These are phyloP conservation scores for Camponotus pennsylvanicus DNA, from an alignment of 1,140 invertebrate genomes.

Conservation along the genomic window DNA sequence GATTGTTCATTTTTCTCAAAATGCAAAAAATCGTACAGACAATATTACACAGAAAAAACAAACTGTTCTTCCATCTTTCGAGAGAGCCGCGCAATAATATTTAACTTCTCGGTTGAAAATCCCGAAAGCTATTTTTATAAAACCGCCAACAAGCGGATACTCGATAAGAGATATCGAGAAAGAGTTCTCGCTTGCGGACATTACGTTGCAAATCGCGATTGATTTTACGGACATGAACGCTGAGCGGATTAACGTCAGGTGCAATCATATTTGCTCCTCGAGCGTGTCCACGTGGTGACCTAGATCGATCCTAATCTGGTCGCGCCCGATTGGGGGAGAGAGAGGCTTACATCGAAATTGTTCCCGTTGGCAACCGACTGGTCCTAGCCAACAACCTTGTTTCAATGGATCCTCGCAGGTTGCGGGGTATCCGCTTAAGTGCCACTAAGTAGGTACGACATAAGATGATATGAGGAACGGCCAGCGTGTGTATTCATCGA, in stretches of 20 bases:
- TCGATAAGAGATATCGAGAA: conserved; percentile 16
- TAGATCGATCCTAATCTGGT: conserved; percentile 66
- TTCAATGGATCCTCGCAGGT: not conserved
- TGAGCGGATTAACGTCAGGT: conserved; percentile 46
- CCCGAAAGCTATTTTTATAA: not conserved
- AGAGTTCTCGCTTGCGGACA: conserved; percentile 30
- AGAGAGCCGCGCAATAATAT: conserved; percentile 4
- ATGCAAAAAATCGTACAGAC: not conserved
- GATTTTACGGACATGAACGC: conserved; percentile 39
- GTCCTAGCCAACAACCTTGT: not conserved
- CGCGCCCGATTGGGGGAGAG: conserved; percentile 7
- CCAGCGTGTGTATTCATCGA: conserved; percentile 62
- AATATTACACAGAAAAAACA: not conserved
- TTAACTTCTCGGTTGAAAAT: conserved; percentile 11
- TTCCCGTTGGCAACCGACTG: conserved; percentile 40
- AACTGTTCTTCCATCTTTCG: not conserved
- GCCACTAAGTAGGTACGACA: conserved; percentile 63
- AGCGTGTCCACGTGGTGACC: conserved; percentile 44
- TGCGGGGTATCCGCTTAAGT: conserved; percentile 67
- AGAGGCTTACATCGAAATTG: conserved; percentile 63
- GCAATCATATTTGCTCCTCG: conserved; percentile 55
- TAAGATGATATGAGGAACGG: conserved; percentile 68
- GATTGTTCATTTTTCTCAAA: not conserved
- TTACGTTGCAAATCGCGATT: conserved; percentile 28
- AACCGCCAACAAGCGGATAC: not conserved